Conservation (phyloP, 1,140 invertebrate genomes). For the Paramacrobiotus metropolitanus region DNA sequence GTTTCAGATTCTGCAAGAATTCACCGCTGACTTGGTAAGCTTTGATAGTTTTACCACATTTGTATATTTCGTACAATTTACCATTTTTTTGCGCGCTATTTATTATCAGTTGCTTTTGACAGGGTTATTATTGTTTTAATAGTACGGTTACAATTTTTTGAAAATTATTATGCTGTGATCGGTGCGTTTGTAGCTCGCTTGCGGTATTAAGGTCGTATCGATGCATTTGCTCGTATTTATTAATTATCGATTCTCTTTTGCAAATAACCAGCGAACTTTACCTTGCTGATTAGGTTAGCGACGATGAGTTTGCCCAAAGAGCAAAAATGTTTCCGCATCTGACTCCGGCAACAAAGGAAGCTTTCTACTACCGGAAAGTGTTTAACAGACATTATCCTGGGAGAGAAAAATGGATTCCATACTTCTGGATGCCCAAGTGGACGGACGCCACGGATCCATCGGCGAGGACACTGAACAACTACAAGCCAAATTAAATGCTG, state of each 20-base stretch:
- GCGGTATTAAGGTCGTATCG: no score
- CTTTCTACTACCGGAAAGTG: conserved; percentile 48
- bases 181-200: no score
- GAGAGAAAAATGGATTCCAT: conserved; percentile 32
- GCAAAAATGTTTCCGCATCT: conserved; percentile 35
- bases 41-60: no score
- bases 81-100: no score
- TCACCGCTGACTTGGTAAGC: conserved; percentile 34
- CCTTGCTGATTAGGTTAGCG: conserved; percentile 29
- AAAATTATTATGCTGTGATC: no score
- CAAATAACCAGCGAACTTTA: no score
- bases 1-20: conserved; percentile 47
- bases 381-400: conserved; percentile 36
- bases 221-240: no score
- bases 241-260: no score
- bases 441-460: conserved; percentile 45
- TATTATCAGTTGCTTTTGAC: no score
- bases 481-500: conserved; percentile 14
- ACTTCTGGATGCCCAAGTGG: conserved; percentile 67
- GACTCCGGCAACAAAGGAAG: conserved; percentile 54
- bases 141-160: no score
- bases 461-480: conserved; percentile 30
- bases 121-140: no score
- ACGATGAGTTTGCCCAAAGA: conserved; percentile 33
- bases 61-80: no score